Conservation (phyloP, 2,113 vertebrate species). For the Rhagologus leucostigma region DNA sequence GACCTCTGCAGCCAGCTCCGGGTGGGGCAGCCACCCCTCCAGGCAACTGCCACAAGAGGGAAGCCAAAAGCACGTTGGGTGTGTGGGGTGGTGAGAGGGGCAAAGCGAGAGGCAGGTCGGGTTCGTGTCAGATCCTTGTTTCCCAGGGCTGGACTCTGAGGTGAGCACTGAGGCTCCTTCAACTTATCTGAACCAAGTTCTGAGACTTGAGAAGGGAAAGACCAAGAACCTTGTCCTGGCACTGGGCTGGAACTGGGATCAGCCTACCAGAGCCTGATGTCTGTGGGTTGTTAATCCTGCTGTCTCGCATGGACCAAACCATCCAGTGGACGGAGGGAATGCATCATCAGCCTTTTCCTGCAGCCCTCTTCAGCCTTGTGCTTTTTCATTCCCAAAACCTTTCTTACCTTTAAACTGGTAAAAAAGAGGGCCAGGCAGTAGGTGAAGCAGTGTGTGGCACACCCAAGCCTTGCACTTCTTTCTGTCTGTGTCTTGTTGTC, state of each 20-base stretch:
- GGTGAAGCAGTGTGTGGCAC: background rate
- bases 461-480: background rate
- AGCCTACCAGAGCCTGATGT: background rate
- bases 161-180: background rate
- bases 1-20: background rate
- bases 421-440: background rate
- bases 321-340: background rate
- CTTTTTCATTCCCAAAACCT: background rate
- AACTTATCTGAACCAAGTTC: background rate
- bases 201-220: background rate
- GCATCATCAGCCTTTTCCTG: background rate
- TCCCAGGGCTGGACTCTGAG: background rate
- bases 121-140: background rate
- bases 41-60: background rate
- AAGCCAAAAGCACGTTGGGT: background rate
- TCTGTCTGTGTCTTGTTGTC: background rate
- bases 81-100: background rate
- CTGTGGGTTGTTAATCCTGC: background rate
- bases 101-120: background rate
- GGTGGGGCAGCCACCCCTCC: background rate
- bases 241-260: background rate
- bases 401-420: background rate
- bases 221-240: background rate
- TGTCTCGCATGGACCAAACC: background rate
- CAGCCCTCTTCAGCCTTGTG: background rate